Evolutionary conservation across 1,140 invertebrate genomes (phyloP).

Genomic region (Chionoecetes opilio): DNA sequence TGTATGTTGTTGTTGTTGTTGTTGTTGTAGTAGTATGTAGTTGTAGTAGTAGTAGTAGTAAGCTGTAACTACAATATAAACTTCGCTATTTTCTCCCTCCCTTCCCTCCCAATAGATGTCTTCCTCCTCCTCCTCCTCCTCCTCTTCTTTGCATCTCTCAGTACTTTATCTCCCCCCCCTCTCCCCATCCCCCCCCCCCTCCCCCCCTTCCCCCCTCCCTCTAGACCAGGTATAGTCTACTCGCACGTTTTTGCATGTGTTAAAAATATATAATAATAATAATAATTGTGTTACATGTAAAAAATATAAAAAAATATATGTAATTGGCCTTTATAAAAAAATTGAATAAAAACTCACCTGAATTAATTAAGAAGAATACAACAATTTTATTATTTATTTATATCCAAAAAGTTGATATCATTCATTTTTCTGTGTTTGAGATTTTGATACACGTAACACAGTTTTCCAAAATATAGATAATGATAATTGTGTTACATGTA

Average conservation of each 20-base stretch:
- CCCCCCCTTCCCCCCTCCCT: not conserved
- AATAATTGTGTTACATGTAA: no score
- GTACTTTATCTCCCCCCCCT: not conserved
- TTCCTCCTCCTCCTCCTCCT: not conserved
- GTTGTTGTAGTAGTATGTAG: not conserved
- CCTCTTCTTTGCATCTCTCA: not conserved
- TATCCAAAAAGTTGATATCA: no score
- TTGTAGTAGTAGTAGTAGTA: conserved; percentile 20
- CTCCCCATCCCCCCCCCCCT: not conserved
- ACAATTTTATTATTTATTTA: no score
- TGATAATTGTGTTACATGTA: no score
- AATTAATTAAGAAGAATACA: no score
- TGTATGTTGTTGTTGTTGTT: not conserved
- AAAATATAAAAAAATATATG: no score
- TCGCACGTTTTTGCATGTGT: no score
- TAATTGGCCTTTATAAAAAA: no score
- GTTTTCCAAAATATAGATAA: not conserved
- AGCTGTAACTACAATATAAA: not conserved
- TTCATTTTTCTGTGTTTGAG: no score
- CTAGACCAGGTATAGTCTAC: no score
- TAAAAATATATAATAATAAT: no score
- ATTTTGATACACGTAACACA: not conserved
- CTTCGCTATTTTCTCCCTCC: not conserved
- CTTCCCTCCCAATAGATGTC: not conserved
- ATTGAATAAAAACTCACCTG: no score